phyloP scores from a whole-genome alignment of 2,888 invertebrate genomes.

The Dicyrtomina minuta region DNA sequence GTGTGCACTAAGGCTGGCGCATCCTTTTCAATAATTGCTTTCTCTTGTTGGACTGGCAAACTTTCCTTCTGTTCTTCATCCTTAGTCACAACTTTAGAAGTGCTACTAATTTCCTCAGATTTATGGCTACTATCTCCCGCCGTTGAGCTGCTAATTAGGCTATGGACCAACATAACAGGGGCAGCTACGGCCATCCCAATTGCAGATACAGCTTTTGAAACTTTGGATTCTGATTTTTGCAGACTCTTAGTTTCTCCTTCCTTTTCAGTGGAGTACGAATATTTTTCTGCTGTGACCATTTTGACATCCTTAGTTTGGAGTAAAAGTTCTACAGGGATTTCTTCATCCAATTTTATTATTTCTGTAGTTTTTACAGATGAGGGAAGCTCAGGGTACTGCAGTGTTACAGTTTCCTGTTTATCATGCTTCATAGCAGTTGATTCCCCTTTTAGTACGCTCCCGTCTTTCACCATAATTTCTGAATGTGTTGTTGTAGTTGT shows the following conservation, averaged over 20 bases:
- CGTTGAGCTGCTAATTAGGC: not conserved
- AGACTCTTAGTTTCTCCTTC: not conserved
- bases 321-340: not conserved
- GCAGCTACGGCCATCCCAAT: conserved; percentile 7
- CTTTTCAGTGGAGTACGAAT: not conserved
- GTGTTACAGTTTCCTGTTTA: not conserved
- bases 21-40: not conserved
- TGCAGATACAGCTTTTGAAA: not conserved
- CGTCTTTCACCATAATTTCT: no score
- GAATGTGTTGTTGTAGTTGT: no score
- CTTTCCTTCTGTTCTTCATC: conserved; percentile 14
- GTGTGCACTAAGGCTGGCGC: not conserved
- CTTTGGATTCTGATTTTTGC: not conserved
- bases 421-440: not conserved
- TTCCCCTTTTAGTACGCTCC: no score
- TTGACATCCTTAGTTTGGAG: not conserved
- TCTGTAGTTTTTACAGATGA: not conserved
- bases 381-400: no score
- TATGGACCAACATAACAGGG: not conserved
- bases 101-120: not conserved
- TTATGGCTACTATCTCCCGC: not conserved
- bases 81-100: not conserved
- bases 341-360: not conserved
- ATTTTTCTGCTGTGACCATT: not conserved
- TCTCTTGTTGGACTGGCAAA: not conserved